Evolutionary conservation across 2,888 invertebrate genomes (phyloP), one percentile per base, ranked within the genome.

Genomic region (Cactoblastis cactorum): DNA sequence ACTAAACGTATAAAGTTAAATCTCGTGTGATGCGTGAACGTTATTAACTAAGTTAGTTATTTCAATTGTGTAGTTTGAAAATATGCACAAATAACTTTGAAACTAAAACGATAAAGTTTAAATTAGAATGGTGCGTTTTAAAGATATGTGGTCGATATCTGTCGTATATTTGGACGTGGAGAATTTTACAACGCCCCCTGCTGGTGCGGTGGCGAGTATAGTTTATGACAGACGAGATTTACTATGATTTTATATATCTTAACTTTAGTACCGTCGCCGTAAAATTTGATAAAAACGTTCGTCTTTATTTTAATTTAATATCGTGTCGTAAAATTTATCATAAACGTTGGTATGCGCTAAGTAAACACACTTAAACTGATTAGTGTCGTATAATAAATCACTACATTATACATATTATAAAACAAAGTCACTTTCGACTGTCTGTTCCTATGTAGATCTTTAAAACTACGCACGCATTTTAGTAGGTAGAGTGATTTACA

Each of bases 151-250:
- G 50, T 52, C 56, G 58, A 65, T 51, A 57, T 65, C 49, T 62
- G 57, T 59, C 58, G 49, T 55, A 48, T 49, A 33, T 47, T 24
- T 51, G 50, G 37, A 52, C 43, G 45, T 50, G 50, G 53, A 50
- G 52, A 52, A 49, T 50, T 54, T 61, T 58, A 58, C 51, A 51
- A 50, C 54, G 49, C 57, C 60, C 56, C 62, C 62, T 53, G 56
- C 54, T 43, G 61, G 47, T 50, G 46, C 34, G 43, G 43, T 28
- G 19, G 19, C 35, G 50, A 58, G 66, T 74, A 74, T 77, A 76
- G 67, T 74, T 75, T 77, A 78, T 67, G 67, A 64, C 52, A 34
- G 39, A 55, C 53, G 54, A 62, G 71, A 70, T 68, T 68, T 65
- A 68, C 61, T 53, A 55, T 62, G 56, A 65, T 69, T 63, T 62